These are phyloP conservation scores for Phrynocephalus guinanensis DNA, from an alignment of 2,797 vertebrate genomes.

Conservation along the genomic window DNA sequence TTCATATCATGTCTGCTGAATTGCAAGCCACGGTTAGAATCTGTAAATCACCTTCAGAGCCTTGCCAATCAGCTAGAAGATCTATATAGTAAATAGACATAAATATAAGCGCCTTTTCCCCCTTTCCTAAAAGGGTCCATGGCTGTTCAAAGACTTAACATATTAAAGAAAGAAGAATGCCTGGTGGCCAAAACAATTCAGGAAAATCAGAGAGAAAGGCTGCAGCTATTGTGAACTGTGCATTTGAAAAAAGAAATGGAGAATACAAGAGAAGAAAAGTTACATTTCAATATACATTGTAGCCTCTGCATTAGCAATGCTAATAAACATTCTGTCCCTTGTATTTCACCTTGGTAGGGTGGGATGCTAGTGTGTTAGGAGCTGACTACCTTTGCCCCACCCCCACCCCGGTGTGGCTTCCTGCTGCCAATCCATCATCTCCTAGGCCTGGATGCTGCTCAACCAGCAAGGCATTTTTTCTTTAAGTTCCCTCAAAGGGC, in stretches of 20 bases:
- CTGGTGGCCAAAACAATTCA: background rate
- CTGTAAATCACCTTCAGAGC: background rate
- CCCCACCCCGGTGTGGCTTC: background rate
- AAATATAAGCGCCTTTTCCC: too few species aligned
- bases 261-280: too few species aligned
- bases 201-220: background rate
- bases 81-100: too few species aligned
- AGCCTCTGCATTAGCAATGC: background rate
- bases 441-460: background rate
- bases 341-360: background rate
- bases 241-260: background rate
- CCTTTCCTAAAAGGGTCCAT: background rate
- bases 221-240: background rate
- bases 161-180: background rate
- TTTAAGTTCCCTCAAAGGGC: background rate
- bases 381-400: background rate
- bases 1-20: background rate
- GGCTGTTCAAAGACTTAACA: background rate
- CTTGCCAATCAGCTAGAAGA: too few species aligned
- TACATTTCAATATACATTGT: background rate
- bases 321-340: background rate
- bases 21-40: background rate
- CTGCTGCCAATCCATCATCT: background rate
- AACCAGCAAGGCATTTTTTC: background rate
- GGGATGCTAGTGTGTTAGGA: too few species aligned